Evolutionary conservation across 2,888 invertebrate genomes (phyloP).

Genomic region (Philopedon plagiatum): DNA sequence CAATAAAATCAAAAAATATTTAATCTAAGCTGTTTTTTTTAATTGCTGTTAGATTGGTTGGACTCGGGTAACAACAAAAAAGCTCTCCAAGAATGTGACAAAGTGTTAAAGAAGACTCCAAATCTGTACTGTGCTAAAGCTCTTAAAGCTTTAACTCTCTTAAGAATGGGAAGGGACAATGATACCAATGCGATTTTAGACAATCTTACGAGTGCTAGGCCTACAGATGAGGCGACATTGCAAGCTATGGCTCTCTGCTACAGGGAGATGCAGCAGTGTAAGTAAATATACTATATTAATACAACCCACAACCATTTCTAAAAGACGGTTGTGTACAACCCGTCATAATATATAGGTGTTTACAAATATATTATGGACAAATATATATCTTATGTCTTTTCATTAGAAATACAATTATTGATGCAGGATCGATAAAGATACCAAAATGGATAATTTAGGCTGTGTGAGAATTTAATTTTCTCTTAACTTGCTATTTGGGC

Average conservation of each 20-base stretch:
- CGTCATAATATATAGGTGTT: too few species aligned
- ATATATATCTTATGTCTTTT: too few species aligned
- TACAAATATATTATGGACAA: too few species aligned
- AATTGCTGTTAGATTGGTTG: slow-evolving; percentile 84
- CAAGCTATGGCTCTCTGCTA: slow-evolving; percentile 97
- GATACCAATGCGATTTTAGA: slow-evolving; percentile 86
- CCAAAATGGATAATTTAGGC: too few species aligned
- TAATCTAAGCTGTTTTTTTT: background rate
- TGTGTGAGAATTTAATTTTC: too few species aligned
- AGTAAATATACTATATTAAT: too few species aligned
- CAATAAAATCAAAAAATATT: too few species aligned
- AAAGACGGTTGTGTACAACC: too few species aligned
- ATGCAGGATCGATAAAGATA: too few species aligned
- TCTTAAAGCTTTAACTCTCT: slow-evolving; percentile 90
- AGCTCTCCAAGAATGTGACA: slow-evolving; percentile 96
- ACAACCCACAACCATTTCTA: too few species aligned
- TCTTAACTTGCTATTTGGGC: too few species aligned
- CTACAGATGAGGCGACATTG: slow-evolving; percentile 92
- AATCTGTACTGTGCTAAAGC: slow-evolving; percentile 91
- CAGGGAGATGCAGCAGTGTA: slow-evolving; percentile 92
- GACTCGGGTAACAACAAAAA: slow-evolving; percentile 97
- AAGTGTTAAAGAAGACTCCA: slow-evolving; percentile 94
- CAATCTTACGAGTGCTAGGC: slow-evolving; percentile 83
- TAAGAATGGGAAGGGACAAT: slow-evolving; percentile 87
- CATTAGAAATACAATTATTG: too few species aligned